Percentiles rank a stretch among this genome's conserved stretches.
Conservation (phyloP, 2,797 vertebrate genomes). For the Staurois parvus region DNA sequence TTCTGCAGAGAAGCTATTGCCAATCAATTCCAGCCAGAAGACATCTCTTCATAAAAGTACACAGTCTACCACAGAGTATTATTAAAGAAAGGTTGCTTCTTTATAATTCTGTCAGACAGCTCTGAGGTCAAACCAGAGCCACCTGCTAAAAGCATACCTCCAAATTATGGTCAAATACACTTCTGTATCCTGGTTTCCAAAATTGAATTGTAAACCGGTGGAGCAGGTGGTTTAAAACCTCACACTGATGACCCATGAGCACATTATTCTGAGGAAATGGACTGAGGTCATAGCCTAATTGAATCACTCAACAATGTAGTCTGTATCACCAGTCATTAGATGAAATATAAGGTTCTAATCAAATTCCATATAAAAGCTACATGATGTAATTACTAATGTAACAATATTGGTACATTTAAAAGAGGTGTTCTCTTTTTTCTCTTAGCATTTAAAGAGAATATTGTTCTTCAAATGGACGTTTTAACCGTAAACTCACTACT, state of each 20-base stretch:
- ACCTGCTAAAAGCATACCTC: not conserved
- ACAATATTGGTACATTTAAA: constrained; percentile 15
- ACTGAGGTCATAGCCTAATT: constrained; percentile 65
- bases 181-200: not conserved
- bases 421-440: constrained; percentile 32
- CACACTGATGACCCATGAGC: constrained; percentile 23
- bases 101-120: not conserved
- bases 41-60: not conserved
- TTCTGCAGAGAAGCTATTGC: not conserved
- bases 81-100: constrained; percentile 2
- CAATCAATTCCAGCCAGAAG: not conserved
- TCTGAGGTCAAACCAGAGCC: not conserved
- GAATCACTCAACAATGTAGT: constrained; percentile 44
- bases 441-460: constrained; percentile 27
- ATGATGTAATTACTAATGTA: constrained; percentile 62
- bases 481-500: constrained; percentile 43
- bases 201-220: constrained; percentile 14
- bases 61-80: constrained; percentile 2
- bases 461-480: constrained; percentile 11
- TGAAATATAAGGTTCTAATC: constrained; percentile 63
- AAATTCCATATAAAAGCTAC: constrained; percentile 66
- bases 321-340: constrained; percentile 50
- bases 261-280: constrained; percentile 14
- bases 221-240: constrained; percentile 36
- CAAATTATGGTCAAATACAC: not conserved